These are phyloP conservation scores for Noturus placidus DNA, from an alignment of 2,113 vertebrate genomes.

Conservation along the genomic window DNA sequence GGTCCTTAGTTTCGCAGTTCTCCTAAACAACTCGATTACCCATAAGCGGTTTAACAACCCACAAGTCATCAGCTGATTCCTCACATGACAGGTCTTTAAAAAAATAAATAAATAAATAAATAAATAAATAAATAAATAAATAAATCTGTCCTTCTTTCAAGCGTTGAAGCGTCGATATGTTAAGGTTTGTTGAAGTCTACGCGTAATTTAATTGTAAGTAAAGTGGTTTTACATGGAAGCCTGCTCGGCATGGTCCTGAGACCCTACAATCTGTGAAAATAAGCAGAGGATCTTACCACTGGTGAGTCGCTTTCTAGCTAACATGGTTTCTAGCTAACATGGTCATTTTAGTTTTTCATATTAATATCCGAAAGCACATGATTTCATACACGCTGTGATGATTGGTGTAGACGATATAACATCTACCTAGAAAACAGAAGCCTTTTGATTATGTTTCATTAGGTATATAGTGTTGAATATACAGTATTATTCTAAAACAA, in stretches of 20 bases:
- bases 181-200: neutral
- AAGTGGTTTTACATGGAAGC: neutral
- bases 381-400: neutral
- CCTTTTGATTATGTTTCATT: neutral
- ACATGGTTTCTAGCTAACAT: neutral
- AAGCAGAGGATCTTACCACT: neutral
- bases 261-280: neutral
- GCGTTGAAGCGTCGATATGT: too few species aligned
- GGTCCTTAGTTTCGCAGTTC: neutral
- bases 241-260: neutral
- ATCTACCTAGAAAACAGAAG: neutral
- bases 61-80: slow-evolving; percentile 67
- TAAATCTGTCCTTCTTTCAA: too few species aligned
- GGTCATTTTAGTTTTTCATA: neutral
- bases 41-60: neutral
- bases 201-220: neutral
- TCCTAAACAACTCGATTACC: slow-evolving; percentile 44
- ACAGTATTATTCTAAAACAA: neutral
- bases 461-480: neutral
- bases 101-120: too few species aligned
- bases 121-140: too few species aligned
- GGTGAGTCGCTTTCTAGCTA: slow-evolving; percentile 1
- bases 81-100: too few species aligned
- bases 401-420: neutral
- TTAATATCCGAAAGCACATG: neutral